phyloP scores from a whole-genome alignment of 2,797 vertebrate species.

The Xenentodon cancila region DNA sequence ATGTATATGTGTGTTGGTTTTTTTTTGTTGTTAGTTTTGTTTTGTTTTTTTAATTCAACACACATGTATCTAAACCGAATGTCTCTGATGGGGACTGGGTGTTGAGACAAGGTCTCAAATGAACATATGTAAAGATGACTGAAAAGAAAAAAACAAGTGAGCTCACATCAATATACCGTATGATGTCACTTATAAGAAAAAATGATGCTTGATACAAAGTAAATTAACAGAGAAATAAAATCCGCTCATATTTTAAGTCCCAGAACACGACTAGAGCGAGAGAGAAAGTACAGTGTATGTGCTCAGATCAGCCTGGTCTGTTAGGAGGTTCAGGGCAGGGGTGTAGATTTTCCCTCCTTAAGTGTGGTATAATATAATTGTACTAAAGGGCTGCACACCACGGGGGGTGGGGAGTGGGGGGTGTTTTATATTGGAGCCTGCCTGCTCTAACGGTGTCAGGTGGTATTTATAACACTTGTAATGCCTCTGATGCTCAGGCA shows the following conservation, averaged over 20 bases:
- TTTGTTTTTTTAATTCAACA: slow-evolving; percentile 4
- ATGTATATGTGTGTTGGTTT: background rate
- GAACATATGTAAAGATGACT: background rate
- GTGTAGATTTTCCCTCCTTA: slow-evolving; percentile 41
- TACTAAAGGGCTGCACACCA: slow-evolving; percentile 59
- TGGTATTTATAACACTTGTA: slow-evolving; percentile 75
- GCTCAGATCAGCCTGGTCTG: slow-evolving; percentile 10
- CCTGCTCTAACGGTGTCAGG: slow-evolving; percentile 68
- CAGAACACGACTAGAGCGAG: slow-evolving; percentile 17
- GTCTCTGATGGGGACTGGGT: slow-evolving; percentile 2
- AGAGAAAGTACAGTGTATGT: slow-evolving; percentile 1
- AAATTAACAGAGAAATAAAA: slow-evolving; percentile 23
- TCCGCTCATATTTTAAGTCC: slow-evolving; percentile 9
- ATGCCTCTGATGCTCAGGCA: slow-evolving; percentile 60
- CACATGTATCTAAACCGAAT: slow-evolving; percentile 5
- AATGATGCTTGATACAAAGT: slow-evolving; percentile 1
- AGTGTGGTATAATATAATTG: slow-evolving; percentile 58
- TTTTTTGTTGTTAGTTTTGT: no score
- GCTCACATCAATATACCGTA: slow-evolving; percentile 1
- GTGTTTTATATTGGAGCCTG: slow-evolving; percentile 63
- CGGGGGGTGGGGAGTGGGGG: no score
- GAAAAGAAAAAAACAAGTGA: slow-evolving; percentile 1
- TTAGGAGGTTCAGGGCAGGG: slow-evolving; percentile 30
- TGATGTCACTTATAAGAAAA: slow-evolving; percentile 13
- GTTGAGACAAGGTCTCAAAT: slow-evolving; percentile 12